Evolutionary conservation across 2,113 vertebrate genomes (phyloP), one percentile per base, ranked within the genome.

Genomic region (Athene noctua): DNA sequence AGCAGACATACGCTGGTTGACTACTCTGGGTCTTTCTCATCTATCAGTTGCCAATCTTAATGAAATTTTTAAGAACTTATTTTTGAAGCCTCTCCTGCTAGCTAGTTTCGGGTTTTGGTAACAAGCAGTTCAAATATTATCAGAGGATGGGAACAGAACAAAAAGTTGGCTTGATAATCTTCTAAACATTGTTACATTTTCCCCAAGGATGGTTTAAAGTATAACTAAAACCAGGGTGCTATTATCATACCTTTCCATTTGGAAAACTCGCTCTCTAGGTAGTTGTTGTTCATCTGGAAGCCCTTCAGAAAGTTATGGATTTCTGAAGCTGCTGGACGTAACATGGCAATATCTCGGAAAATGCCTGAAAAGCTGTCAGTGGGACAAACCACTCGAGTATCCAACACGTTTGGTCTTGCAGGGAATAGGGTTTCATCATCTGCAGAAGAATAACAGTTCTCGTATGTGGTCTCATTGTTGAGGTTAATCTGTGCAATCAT

Each of bases 291-390:
- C 57, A 98, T 96, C 80, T 98, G 97, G 80, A 98, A 17, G 38
- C 98, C 98, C 11, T 70, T 91, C 63, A 98, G 88, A 91, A 98
- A 98, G 92, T 98, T 98, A 81, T 91, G 96, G 91, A 98, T 97
- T 87, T 98, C 96, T 46, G 98, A 98, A 92, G 97, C 97, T 11
- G 98, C 98, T 68, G 97, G 86, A 23, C 98, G 97, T 54, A 96
- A 44, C 67, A 96, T 98, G 54, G 97, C 85, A 34, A 98, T 29
- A 13, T 97, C 96, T 72, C 98, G 96, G 72, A 98, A 98, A 26
- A 97, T 73, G 5, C 92, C 85, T 72, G 98, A 97, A 62, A 98
- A 97, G 78, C 97, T 98, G 5, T 96, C 95, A 1, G 83, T 91
- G 4, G 98, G 98, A 63, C 67, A 81, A 82, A 98, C 94, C 30